phyloP scores from a whole-genome alignment of 53 echinoderm and acorn worm genomes.

The Arbacia lixula region DNA sequence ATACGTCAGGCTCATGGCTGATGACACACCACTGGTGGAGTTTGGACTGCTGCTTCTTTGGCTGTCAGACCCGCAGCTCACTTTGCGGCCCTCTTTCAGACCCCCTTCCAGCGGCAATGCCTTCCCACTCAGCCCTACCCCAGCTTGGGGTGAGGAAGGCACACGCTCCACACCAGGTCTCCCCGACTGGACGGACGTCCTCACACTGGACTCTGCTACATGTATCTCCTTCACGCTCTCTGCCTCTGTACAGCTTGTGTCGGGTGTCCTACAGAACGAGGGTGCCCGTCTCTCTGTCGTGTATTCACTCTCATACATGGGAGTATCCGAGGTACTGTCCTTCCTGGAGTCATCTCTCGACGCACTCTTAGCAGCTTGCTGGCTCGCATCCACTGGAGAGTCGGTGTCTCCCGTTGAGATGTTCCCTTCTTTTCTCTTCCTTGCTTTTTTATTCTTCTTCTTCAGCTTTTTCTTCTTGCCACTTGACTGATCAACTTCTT shows the following conservation, averaged over 20 bases:
- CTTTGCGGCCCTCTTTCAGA: not conserved
- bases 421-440: not conserved
- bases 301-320: conserved; percentile 35
- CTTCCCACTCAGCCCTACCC: not conserved
- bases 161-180: not conserved
- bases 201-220: not conserved
- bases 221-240: not conserved
- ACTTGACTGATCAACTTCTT: conserved; percentile 17
- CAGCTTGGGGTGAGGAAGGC: not conserved
- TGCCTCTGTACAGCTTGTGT: conserved; percentile 42
- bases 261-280: conserved; percentile 12
- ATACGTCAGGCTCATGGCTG: conserved; percentile 35
- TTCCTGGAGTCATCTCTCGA: not conserved
- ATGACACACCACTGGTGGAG: conserved; percentile 71
- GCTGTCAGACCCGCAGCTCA: conserved; percentile 28
- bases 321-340: conserved; percentile 15
- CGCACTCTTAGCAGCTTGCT: not conserved
- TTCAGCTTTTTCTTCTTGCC: conserved; percentile 35
- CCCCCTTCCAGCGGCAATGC: not conserved
- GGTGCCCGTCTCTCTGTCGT: conserved; percentile 1
- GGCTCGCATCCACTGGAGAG: not conserved
- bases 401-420: conserved; percentile 32
- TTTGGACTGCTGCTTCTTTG: conserved; percentile 56
- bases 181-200: not conserved
- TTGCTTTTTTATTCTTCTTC: conserved; percentile 23